phyloP scores from a whole-genome alignment of 1,140 invertebrate species.

The Macrotrachela quadricornifera region DNA sequence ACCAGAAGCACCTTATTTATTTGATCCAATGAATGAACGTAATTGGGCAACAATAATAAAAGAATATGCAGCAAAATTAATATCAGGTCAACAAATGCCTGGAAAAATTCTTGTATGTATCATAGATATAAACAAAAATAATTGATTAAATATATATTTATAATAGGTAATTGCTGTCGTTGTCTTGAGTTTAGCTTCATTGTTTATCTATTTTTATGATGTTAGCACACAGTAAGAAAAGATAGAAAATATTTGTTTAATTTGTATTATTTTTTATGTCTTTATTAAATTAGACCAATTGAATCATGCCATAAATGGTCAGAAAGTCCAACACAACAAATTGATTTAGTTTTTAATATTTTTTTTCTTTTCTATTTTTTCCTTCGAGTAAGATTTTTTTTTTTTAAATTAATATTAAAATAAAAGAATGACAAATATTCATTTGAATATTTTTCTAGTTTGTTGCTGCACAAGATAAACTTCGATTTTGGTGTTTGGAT shows the following conservation, averaged over 20 bases:
- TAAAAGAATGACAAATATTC: neutral
- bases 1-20: neutral
- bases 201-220: conserved; percentile 99
- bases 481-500: conserved; percentile 88
- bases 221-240: conserved; percentile 50
- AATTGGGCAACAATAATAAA: conserved; percentile 1
- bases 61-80: conserved; percentile 5
- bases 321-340: neutral
- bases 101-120: neutral
- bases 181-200: conserved; percentile 95
- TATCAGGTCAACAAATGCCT: neutral
- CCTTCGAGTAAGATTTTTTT: conserved; percentile 65
- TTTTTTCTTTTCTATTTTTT: conserved; percentile 24
- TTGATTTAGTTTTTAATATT: neutral
- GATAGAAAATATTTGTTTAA: conserved; percentile 4
- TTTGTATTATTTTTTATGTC: conserved; percentile 6
- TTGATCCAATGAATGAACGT: neutral
- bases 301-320: neutral
- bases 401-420: neutral
- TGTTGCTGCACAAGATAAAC: conserved; percentile 98
- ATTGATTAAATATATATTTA: conserved; percentile 31
- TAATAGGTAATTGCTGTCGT: conserved; percentile 96
- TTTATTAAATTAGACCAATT: neutral
- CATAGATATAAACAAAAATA: neutral
- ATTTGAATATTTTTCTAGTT: conserved; percentile 49